Conservation (phyloP, 1,140 invertebrate species). For the Anastatus disparis region DNA sequence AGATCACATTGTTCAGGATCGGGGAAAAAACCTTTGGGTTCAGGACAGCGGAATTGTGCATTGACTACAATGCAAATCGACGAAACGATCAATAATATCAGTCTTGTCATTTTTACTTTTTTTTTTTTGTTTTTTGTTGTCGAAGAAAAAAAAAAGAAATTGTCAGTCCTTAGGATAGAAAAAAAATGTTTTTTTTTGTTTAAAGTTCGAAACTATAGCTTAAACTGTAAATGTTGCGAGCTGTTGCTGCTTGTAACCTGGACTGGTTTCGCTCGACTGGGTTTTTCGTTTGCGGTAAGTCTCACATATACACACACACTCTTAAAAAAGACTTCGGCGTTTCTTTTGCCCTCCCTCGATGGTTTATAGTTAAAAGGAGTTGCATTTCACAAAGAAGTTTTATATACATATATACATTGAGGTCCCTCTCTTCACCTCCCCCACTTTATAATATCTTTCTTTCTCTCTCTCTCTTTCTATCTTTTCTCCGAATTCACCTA, state of each 20-base stretch:
- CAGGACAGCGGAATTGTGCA: constrained; percentile 75
- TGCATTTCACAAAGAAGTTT: constrained; percentile 60
- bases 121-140: neutral
- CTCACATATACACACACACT: no score
- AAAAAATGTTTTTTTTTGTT: no score
- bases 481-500: constrained; percentile 59
- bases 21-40: constrained; percentile 79
- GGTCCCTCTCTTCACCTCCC: constrained; percentile 21
- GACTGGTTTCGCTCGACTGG: constrained; percentile 58
- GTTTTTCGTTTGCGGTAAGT: constrained; percentile 44
- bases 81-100: neutral
- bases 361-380: no score
- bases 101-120: neutral
- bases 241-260: constrained; percentile 43
- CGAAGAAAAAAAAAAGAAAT: no score
- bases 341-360: no score
- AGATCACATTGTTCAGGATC: constrained; percentile 84
- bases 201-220: no score
- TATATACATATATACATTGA: no score
- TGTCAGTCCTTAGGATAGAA: no score
- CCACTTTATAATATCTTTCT: no score
- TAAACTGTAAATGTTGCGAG: constrained; percentile 9
- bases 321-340: no score
- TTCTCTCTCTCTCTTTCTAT: constrained; percentile 43
- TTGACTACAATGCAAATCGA: neutral